phyloP scores from a whole-genome alignment of 1,140 invertebrate species.

The Nephila pilipes region DNA sequence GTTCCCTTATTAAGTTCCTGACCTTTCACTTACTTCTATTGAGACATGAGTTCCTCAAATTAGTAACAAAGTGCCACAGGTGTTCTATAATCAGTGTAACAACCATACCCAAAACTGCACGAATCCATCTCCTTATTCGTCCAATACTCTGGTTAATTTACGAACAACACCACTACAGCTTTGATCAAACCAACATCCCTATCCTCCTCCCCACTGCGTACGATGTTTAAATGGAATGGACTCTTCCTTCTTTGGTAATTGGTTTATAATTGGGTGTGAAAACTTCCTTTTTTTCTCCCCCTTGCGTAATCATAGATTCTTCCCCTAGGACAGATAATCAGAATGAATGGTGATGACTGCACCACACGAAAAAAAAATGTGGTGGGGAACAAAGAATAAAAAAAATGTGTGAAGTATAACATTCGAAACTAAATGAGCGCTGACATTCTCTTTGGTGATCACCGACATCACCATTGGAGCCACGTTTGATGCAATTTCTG shows the following conservation, averaged over 20 bases:
- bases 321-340: slow-evolving; percentile 61
- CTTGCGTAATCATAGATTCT: slow-evolving; percentile 64
- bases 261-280: slow-evolving; percentile 74
- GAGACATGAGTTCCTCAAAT: neutral
- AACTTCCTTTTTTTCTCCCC: slow-evolving; percentile 47
- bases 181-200: neutral
- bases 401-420: slow-evolving; percentile 51
- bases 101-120: neutral
- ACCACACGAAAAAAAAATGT: slow-evolving; percentile 43
- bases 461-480: slow-evolving; percentile 48
- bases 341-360: slow-evolving; percentile 68
- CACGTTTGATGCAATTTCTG: slow-evolving; percentile 41
- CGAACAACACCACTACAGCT: slow-evolving; percentile 17
- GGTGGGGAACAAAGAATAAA: neutral
- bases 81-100: neutral
- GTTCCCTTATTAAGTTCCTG: neutral
- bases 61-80: neutral
- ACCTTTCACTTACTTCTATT: neutral
- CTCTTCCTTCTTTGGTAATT: slow-evolving; percentile 56
- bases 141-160: neutral
- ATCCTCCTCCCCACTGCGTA: neutral
- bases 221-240: slow-evolving; percentile 17
- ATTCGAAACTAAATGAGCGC: slow-evolving; percentile 62
- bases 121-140: neutral
- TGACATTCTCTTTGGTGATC: slow-evolving; percentile 61